Base-by-base conservation (phyloP, 2,888 invertebrate genomes). In the Spisula subtruncata region DNA sequence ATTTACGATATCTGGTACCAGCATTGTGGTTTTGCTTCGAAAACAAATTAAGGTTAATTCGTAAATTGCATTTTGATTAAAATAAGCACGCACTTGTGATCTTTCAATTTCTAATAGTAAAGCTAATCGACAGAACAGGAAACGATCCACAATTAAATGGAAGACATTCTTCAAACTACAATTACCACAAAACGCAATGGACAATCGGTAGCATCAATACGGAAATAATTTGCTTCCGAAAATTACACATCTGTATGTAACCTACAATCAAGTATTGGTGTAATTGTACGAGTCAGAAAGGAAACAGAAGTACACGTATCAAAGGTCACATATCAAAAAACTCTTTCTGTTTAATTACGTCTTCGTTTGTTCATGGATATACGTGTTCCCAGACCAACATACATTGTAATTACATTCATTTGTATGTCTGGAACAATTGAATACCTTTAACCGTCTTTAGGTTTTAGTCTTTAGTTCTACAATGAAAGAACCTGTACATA, bases 271-370 rank as follows among this genome's bases (percentile, higher is more conserved):
- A 29, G 0, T 32, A 75, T 75, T 32, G 5, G 35, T 32, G 35
- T 75, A 75, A 75, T 32, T 32, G 29, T 1, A 75, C 16, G 75
- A 35, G 32, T 75, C 25, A 8, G 16, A 16, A 75, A 14, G 60
- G 18, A 10, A 2, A 75, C 29, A 32, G 32, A 32, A 32, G 35
- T 75, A 32, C 35, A 32, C 16, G 29, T 20, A 75, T 8, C 6
- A 18, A 75, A 75, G 75, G 35, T 75, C 60, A 25, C 60, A 25
- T 66, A 25, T 25, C 60, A 66, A 25, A 6, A 51, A 25, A 66
- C 60, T n/a, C 20, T n/a, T n/a, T n/a, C 60, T n/a, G 60, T n/a
- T n/a, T 60, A 60, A 60, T 60, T 60, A 60, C 18, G n/a, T n/a
- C n/a, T 60, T 60, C 4, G n/a, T 60, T 0, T 66, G 41, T 66